Conservation (phyloP, 1,140 invertebrate genomes). For the Solen grandis region DNA sequence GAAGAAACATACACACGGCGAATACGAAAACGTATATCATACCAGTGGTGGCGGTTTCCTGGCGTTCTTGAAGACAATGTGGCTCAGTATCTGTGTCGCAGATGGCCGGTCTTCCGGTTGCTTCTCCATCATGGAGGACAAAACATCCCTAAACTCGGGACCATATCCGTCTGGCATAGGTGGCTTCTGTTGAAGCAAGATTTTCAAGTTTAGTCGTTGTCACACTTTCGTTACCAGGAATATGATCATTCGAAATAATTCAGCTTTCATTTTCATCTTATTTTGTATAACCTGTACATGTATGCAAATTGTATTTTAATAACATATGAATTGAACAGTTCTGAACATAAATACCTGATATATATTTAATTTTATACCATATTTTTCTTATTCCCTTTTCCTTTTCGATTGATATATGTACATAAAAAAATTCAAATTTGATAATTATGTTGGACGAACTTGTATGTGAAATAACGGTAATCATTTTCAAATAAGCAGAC, state of each 20-base stretch:
- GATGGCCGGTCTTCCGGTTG: conserved; percentile 55
- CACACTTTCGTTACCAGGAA: not conserved
- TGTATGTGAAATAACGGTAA: too few species aligned
- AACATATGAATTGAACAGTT: not conserved
- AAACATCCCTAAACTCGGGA: conserved; percentile 35
- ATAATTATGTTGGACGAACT: too few species aligned
- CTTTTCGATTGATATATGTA: not conserved
- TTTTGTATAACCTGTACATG: not conserved
- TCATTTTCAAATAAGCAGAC: too few species aligned
- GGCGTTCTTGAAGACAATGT: conserved; percentile 49
- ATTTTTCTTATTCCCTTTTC: not conserved
- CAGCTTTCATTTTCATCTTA: not conserved
- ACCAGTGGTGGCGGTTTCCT: conserved; percentile 39
- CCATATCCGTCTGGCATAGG: conserved; percentile 59
- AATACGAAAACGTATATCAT: too few species aligned
- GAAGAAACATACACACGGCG: too few species aligned
- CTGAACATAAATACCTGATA: not conserved
- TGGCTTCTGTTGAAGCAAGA: conserved; percentile 36
- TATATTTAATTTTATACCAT: not conserved
- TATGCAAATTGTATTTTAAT: not conserved
- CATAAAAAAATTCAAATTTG: too few species aligned
- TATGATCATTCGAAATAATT: not conserved
- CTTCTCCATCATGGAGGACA: conserved; percentile 61
- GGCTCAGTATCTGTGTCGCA: conserved; percentile 47
- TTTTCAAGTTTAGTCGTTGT: too few species aligned